Conservation (phyloP, 2,888 invertebrate species). For the Epsilonema sp. region DNA sequence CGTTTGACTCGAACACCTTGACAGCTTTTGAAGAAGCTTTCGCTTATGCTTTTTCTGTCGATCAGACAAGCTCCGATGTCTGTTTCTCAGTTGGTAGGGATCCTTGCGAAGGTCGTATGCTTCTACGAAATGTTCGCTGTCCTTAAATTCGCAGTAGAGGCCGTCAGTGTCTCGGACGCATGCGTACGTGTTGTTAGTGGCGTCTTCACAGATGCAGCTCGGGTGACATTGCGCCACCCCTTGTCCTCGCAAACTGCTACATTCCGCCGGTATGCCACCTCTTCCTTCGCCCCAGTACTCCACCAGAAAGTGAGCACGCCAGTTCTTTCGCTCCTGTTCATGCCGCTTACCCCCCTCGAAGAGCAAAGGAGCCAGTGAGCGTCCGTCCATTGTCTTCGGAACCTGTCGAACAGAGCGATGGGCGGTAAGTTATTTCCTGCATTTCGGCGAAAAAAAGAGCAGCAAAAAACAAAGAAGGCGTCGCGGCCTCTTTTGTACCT, state of each 20-base stretch:
- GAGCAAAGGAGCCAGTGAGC: conserved; percentile 35
- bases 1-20: not conserved
- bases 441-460: too few relatives aligned
- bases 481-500: too few relatives aligned
- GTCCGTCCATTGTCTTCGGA: conserved; percentile 44
- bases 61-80: too few relatives aligned
- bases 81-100: conserved; percentile 49
- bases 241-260: conserved; percentile 5
- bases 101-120: conserved; percentile 52
- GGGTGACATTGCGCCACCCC: conserved; percentile 42
- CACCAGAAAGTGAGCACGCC: conserved; percentile 42
- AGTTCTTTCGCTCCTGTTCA: too few relatives aligned
- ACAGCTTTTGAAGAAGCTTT: not conserved
- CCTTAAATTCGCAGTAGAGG: conserved; percentile 7
- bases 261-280: not conserved
- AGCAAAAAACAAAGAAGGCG: too few relatives aligned
- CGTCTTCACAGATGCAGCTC: conserved; percentile 62
- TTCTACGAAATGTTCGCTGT: conserved; percentile 43
- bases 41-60: too few relatives aligned
- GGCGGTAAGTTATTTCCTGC: too few relatives aligned
- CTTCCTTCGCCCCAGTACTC: conserved; percentile 63
- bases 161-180: conserved; percentile 44
- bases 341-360: too few relatives aligned
- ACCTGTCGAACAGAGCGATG: too few relatives aligned
- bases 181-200: conserved; percentile 57